Conservation (phyloP, 2,888 invertebrate genomes). For the Pristionchus maxplancki region DNA sequence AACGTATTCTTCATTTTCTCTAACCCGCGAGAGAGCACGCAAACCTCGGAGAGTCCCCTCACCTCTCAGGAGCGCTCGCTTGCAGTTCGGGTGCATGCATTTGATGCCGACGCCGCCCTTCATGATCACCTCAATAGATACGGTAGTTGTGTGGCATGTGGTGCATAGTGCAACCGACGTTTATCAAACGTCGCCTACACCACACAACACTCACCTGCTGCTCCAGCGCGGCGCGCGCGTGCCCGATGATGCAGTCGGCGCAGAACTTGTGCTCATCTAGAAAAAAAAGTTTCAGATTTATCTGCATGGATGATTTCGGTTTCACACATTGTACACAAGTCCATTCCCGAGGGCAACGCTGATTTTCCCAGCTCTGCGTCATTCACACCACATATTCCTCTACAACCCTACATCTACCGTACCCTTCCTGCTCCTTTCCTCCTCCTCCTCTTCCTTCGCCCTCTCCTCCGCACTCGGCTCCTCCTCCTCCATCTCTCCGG, state of each 20-base stretch:
- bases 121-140: constrained; percentile 34
- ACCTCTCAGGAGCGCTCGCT: constrained; percentile 7
- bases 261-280: constrained; percentile 48
- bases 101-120: constrained; percentile 31
- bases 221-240: constrained; percentile 47
- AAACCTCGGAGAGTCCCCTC: neutral
- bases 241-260: constrained; percentile 48
- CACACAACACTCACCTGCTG: constrained; percentile 28
- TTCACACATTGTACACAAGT: too few species aligned
- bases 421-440: neutral
- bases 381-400: neutral
- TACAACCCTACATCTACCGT: neutral
- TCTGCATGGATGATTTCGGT: too few species aligned
- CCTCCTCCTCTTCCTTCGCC: neutral
- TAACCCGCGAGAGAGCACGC: neutral
- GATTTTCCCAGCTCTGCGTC: too few species aligned
- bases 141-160: neutral
- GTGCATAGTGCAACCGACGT: neutral
- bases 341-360: neutral
- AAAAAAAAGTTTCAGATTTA: neutral
- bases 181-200: neutral
- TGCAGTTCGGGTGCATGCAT: constrained; percentile 46
- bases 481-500: neutral
- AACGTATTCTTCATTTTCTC: too few species aligned
- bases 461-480: neutral